Conservation (phyloP, 35 echinoderm and acorn worm species). For the Ptychodera flava region DNA sequence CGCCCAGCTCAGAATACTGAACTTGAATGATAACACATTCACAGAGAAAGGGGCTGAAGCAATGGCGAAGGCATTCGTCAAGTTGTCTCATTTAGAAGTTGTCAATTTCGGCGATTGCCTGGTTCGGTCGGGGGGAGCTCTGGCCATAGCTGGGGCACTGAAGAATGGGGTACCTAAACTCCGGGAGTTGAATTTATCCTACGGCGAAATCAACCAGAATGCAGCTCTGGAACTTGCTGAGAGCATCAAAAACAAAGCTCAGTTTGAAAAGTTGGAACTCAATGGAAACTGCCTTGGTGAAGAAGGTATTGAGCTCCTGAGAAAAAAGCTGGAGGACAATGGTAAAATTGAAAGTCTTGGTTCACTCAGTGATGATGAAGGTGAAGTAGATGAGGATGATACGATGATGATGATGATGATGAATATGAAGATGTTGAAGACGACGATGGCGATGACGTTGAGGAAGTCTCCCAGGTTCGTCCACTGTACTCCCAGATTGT, state of each 20-base stretch:
- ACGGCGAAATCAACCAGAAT: conserved; percentile 74
- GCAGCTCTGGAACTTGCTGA: conserved; percentile 78
- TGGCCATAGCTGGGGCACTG: conserved; percentile 67
- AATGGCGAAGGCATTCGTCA: conserved; percentile 59
- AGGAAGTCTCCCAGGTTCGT: conserved; percentile 1
- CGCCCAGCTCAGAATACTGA: conserved; percentile 71
- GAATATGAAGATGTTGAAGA: conserved; percentile 45
- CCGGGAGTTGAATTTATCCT: conserved; percentile 64
- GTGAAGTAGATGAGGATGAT: conserved; percentile 45
- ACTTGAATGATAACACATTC: conserved; percentile 97
- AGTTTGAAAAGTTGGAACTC: conserved; percentile 58
- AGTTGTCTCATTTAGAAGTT: conserved; percentile 62
- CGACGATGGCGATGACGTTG: conserved; percentile 46
- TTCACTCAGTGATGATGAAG: conserved; percentile 22
- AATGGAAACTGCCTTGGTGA: conserved; percentile 95
- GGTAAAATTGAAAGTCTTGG: conserved; percentile 51
- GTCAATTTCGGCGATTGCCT: conserved; percentile 98
- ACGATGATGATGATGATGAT: conserved; percentile 45
- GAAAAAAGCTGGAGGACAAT: conserved; percentile 47
- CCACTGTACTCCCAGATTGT: not conserved
- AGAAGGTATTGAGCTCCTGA: conserved; percentile 63
- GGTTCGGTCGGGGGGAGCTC: conserved; percentile 74
- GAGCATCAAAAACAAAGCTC: conserved; percentile 57
- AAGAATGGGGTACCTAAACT: conserved; percentile 57
- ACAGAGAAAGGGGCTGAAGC: conserved; percentile 78